These are phyloP conservation scores for Ceratina australensis DNA, from an alignment of 1,140 invertebrate species.

Conservation along the genomic window DNA sequence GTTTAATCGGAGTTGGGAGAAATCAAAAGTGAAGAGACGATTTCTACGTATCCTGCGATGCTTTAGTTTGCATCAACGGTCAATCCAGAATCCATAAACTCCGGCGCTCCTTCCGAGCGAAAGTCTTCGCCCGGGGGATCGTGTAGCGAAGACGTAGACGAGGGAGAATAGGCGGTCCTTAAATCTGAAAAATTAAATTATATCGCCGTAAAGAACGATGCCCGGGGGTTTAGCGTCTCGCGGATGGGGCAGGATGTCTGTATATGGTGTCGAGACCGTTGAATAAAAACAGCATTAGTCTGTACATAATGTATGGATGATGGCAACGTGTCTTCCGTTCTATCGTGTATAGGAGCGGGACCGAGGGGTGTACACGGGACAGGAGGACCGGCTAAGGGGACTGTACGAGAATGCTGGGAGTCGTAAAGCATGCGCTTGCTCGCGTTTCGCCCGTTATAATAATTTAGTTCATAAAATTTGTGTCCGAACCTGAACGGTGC, in stretches of 20 bases:
- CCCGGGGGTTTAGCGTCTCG: slow-evolving; percentile 69
- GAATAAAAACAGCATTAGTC: slow-evolving; percentile 79
- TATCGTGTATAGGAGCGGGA: slow-evolving; percentile 38
- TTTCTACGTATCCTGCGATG: not conserved
- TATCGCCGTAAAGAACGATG: slow-evolving; percentile 75
- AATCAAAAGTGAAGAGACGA: not conserved
- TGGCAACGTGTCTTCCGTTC: slow-evolving; percentile 59
- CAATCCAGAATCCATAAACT: slow-evolving; percentile 59
- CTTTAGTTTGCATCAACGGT: slow-evolving; percentile 16
- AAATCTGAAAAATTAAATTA: slow-evolving; percentile 79
- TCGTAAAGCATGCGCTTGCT: slow-evolving; percentile 66
- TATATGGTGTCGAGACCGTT: slow-evolving; percentile 60
- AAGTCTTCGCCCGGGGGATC: slow-evolving; percentile 52
- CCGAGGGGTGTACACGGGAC: slow-evolving; percentile 28
- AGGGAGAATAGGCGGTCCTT: slow-evolving; percentile 69
- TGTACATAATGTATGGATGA: slow-evolving; percentile 76
- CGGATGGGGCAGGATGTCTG: slow-evolving; percentile 55
- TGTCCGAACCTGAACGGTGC: slow-evolving; percentile 41
- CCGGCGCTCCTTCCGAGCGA: slow-evolving; percentile 28
- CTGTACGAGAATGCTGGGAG: slow-evolving; percentile 70
- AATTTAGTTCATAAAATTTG: slow-evolving; percentile 72
- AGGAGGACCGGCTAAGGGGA: slow-evolving; percentile 57
- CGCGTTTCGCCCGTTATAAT: slow-evolving; percentile 67
- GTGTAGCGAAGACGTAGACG: slow-evolving; percentile 57
- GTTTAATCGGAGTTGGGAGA: not conserved